Percentiles rank a stretch among this genome's conserved stretches.
Conservation (phyloP, 2,888 invertebrate genomes). For the Disparrhopalites patrizii region DNA sequence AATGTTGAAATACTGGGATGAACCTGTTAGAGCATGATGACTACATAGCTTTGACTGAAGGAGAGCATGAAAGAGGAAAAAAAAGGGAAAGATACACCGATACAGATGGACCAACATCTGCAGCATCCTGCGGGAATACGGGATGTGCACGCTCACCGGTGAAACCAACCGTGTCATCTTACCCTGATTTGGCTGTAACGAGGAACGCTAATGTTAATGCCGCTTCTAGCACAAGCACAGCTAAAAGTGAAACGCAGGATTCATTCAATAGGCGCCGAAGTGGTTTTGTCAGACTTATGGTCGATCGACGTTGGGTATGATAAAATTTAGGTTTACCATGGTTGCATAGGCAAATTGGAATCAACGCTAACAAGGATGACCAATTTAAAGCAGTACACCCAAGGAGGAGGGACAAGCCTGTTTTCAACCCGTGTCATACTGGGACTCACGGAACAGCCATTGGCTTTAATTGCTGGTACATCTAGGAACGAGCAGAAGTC, state of each 20-base stretch:
- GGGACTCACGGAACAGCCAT: no score
- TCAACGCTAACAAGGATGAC: slow-evolving; percentile 23
- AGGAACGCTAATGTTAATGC: slow-evolving; percentile 20
- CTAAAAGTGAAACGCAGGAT: slow-evolving; percentile 12
- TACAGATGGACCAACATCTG: neutral
- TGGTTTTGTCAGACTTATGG: slow-evolving; percentile 17
- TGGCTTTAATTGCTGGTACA: slow-evolving; percentile 92
- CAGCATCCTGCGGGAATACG: slow-evolving; percentile 1
- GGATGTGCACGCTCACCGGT: slow-evolving; percentile 14
- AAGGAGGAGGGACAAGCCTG: slow-evolving; percentile 60
- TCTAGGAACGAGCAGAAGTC: slow-evolving; percentile 50
- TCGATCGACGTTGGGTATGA: no score
- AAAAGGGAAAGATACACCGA: slow-evolving; percentile 1
- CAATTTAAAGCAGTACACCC: slow-evolving; percentile 30
- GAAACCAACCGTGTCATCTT: slow-evolving; percentile 11
- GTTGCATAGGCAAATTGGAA: slow-evolving; percentile 22
- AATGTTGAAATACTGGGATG: slow-evolving; percentile 8
- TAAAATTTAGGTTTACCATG: slow-evolving; percentile 1
- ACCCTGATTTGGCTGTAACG: slow-evolving; percentile 18
- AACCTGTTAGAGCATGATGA: slow-evolving; percentile 19
- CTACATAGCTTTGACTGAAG: slow-evolving; percentile 12
- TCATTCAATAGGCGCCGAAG: slow-evolving; percentile 13
- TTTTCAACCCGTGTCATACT: slow-evolving; percentile 96
- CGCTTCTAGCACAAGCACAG: slow-evolving; percentile 20
- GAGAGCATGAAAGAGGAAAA: slow-evolving; percentile 1